A percentile compares a stretch with the other conserved stretches of the same genome.
Conservation (phyloP, 2,888 invertebrate species). For the Steinernema carpocapsae region DNA sequence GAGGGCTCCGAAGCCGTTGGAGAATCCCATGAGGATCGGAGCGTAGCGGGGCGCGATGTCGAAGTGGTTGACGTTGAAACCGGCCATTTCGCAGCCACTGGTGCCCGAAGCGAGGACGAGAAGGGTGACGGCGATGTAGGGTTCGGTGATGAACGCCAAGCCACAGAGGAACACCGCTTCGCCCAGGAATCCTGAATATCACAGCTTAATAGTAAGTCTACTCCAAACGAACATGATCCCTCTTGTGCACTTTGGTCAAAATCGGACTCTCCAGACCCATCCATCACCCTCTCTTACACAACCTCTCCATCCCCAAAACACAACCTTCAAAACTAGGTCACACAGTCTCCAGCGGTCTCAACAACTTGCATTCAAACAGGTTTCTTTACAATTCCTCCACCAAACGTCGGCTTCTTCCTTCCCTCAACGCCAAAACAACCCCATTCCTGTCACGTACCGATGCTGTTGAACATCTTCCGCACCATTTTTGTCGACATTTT, state of each 20-base stretch:
- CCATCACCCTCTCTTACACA: background rate
- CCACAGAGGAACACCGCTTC: constrained; percentile 94
- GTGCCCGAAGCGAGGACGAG: constrained; percentile 93
- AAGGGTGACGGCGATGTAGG: constrained; percentile 80
- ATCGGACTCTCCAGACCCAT: background rate
- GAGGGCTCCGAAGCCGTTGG: constrained; percentile 95
- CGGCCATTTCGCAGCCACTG: constrained; percentile 96
- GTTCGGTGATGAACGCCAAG: constrained; percentile 84
- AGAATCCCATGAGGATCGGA: constrained; percentile 95
- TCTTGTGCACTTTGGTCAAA: background rate
- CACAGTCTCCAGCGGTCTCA: no score
- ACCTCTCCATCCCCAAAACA: no score
- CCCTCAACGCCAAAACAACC: no score
- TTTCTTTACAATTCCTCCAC: no score
- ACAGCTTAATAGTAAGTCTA: background rate
- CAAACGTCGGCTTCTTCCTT: no score
- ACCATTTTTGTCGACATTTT: constrained; percentile 90
- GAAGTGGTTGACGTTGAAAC: constrained; percentile 96
- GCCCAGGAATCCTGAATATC: constrained; percentile 80
- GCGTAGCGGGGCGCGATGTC: constrained; percentile 96
- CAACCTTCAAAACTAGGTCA: no score
- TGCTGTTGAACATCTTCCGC: constrained; percentile 85
- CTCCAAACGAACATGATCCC: background rate
- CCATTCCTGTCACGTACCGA: no score
- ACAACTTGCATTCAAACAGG: no score